Base-by-base conservation (phyloP, 1,140 invertebrate genomes). In the Lerema accius region DNA sequence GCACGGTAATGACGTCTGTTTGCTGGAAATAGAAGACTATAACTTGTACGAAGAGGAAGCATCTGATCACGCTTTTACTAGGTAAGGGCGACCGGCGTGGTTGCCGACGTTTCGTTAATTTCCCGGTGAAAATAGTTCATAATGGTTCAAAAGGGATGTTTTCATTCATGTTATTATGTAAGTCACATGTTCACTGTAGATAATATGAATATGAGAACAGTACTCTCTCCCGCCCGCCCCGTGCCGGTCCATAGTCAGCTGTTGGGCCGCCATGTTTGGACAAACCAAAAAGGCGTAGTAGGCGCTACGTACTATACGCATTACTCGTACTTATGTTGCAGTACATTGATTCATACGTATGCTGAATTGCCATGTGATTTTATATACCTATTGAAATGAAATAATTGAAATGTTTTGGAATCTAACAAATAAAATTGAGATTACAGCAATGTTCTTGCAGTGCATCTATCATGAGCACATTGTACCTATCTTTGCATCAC, bases 261-360 rank as follows among this genome's bases (percentile, higher is more conserved):
- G 91, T 92, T 92, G 80, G 78, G 78, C 84, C 88, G 91, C 91
- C 91, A 92, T 92, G 87, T 92, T 92, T 89, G 84, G 80, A 79
- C 73, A 79, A 82, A 84, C 83, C 75, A 78, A 88, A 90, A 88
- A 90, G 88, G 84, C 85, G 88, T 88, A 90, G 84, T 89, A 89
- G 74, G 77, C 84, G 77, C 82, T 73, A 58, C 58, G 61, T 68
- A 64, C 62, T 43, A 71, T 51, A 60, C 65, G 63, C 39, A 26
- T 43, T 35, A 40, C 51, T 37, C 39, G 51, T 56, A 32, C 9
- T 9, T 32, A 43, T 43, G 39, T 28, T 32, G 32, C 40, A 16
- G 13, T 55, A 56, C 53, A 45, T 43, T 43, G 53, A 56, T 56
- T 15, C 39, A 28, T 55, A 17, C 11, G 9, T 16, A 11, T 9